Base-by-base conservation (phyloP, 2,113 vertebrate species). In the Myotis davidii region DNA sequence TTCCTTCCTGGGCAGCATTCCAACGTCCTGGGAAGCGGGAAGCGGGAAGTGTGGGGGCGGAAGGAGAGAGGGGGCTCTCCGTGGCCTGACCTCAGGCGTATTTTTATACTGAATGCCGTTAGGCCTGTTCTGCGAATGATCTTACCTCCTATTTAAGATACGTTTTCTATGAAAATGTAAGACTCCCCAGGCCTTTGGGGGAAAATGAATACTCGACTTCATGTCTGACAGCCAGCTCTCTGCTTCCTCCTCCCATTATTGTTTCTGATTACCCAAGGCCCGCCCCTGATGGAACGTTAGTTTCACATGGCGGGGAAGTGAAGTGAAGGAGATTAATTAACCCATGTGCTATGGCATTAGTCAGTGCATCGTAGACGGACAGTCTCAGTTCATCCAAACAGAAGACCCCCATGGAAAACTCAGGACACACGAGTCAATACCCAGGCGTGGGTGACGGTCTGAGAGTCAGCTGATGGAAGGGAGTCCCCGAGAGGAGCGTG, bases 1-100 rank as follows among this genome's bases (percentile, higher is more conserved):
- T 96, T 97, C 76, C 88, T 97, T 97, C 93, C 95, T 96, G 78
- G 0, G 1, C 73, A 54, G 27, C 76, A 85, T 37, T 73, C 72
- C 88, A 90, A 64, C 50, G 94, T 42, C 93, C 61, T 77, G 90
- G 73, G 91, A 97, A 97, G 27, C 23, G 92, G 52, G 79, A 93
- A 97, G 95, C 14, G 5, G 39, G 39, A 42, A 42, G 39, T 6
- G 39, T 42, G 39, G 23, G 81, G 17, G 50, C 45, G 94, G 27
- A 86, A 92, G 87, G 72, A 39, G 92, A 69, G 32, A 34, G 48
- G 3, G 3, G 54, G 21, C n/a, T 93, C n/a, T 70, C 11, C 81
- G 81, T 74, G n/a, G 52, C 1, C 78, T 97, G 79, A 67, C 48
- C 50, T 87, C 74, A 42, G 56, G 65, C 11, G 52, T 96, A 88